Conservation (phyloP, 2,888 invertebrate genomes). For the Thumatha senex region DNA sequence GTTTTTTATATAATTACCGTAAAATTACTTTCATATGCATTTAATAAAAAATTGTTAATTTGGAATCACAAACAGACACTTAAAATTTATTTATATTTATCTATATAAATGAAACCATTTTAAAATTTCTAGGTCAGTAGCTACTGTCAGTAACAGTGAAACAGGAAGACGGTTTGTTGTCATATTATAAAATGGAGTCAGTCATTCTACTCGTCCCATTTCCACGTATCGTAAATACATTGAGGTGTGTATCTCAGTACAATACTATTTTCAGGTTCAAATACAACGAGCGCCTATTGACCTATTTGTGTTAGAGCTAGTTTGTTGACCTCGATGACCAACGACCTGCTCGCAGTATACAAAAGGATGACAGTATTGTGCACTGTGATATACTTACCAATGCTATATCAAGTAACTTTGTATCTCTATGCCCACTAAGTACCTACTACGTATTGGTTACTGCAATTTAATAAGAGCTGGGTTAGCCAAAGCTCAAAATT, state of each 20-base stretch:
- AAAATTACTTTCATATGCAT: too few relatives aligned
- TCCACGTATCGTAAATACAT: slow-evolving; percentile 15
- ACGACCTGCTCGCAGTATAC: slow-evolving; percentile 50
- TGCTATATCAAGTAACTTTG: slow-evolving; percentile 18
- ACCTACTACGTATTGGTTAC: too few relatives aligned
- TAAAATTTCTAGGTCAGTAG: slow-evolving; percentile 2
- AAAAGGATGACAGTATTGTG: slow-evolving; percentile 40
- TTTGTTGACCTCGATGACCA: slow-evolving; percentile 66
- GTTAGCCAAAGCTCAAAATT: too few relatives aligned
- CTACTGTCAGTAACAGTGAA: background rate
- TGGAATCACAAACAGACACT: too few relatives aligned
- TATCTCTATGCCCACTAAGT: background rate
- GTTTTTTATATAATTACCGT: too few relatives aligned
- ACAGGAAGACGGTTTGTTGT: slow-evolving; percentile 1
- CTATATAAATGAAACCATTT: too few relatives aligned
- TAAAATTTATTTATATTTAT: too few relatives aligned
- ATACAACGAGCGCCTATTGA: slow-evolving; percentile 44
- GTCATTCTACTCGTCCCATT: slow-evolving; percentile 9
- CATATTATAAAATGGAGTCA: slow-evolving; percentile 1
- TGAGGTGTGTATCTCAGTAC: slow-evolving; percentile 16
- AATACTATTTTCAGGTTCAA: slow-evolving; percentile 46
- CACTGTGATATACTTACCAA: slow-evolving; percentile 1
- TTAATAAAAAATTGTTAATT: too few relatives aligned
- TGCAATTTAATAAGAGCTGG: too few relatives aligned
- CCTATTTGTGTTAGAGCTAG: slow-evolving; percentile 55